These are phyloP conservation scores for Halcyon badia DNA, from an alignment of 2,797 vertebrate genomes.

Conservation along the genomic window DNA sequence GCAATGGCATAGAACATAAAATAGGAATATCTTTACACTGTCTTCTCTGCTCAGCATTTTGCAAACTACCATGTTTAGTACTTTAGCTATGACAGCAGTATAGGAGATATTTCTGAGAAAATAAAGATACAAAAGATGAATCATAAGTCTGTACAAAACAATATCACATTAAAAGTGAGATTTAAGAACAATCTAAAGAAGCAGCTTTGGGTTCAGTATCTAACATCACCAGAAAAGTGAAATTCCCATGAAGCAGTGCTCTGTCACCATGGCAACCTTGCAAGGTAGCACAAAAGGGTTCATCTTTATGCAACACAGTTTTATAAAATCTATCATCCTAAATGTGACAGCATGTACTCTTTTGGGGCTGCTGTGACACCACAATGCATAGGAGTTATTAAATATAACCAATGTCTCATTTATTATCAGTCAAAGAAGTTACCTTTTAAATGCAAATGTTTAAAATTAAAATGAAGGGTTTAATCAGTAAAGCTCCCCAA, in stretches of 20 bases:
- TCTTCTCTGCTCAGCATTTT: not conserved
- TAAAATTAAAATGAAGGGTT: constrained; percentile 73
- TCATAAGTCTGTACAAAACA: not conserved
- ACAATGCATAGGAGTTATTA: constrained; percentile 75
- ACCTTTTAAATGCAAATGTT: constrained; percentile 58
- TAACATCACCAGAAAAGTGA: constrained; percentile 77
- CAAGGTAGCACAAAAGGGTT: constrained; percentile 79
- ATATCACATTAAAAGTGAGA: constrained; percentile 55
- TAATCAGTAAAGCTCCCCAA: constrained; percentile 62
- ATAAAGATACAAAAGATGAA: constrained; percentile 15
- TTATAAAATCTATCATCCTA: constrained; percentile 78
- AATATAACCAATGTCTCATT: constrained; percentile 77
- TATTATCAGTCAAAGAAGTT: constrained; percentile 75
- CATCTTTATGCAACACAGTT: constrained; percentile 78
- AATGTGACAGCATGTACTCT: constrained; percentile 76
- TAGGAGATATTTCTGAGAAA: constrained; percentile 12
- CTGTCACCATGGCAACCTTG: constrained; percentile 80
- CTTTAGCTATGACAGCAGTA: constrained; percentile 14
- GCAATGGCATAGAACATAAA: not conserved
- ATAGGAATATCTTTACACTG: not conserved
- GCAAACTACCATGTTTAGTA: not conserved
- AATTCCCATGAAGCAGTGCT: constrained; percentile 79
- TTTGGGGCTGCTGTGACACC: constrained; percentile 79
- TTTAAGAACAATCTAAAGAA: constrained; percentile 70
- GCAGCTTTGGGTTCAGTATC: constrained; percentile 62